These are phyloP conservation scores for Cynoglossus semilaevis DNA, from an alignment of 2,113 vertebrate species.

Conservation along the genomic window DNA sequence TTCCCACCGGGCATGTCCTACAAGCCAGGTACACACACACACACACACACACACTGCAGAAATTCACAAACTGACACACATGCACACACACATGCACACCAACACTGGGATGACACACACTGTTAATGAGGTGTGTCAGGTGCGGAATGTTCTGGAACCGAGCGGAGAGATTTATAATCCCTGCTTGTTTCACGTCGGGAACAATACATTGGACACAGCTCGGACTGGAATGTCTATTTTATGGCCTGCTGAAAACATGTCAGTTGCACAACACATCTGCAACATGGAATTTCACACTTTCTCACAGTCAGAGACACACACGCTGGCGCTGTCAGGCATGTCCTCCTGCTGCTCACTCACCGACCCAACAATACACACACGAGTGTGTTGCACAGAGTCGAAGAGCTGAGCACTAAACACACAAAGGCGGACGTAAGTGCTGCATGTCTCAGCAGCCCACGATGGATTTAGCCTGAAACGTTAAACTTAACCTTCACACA, in stretches of 20 bases:
- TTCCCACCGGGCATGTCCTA: conserved; percentile 94
- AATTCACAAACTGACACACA: background rate
- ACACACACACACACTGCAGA: background rate
- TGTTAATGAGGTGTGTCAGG: conserved; percentile 67
- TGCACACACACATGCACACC: conserved; percentile 3
- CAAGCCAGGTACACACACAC: conserved; percentile 85
- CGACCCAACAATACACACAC: background rate
- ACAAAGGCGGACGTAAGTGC: background rate
- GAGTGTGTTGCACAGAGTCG: background rate
- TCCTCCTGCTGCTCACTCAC: background rate
- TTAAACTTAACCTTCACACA: background rate
- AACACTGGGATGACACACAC: conserved; percentile 31
- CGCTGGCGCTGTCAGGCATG: background rate
- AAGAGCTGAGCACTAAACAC: background rate
- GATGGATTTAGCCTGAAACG: background rate
- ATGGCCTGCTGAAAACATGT: conserved; percentile 62
- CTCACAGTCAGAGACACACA: conserved; percentile 5
- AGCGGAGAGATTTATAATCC: conserved; percentile 66
- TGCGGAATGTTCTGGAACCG: conserved; percentile 65
- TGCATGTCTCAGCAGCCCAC: background rate
- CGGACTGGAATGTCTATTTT: conserved; percentile 66
- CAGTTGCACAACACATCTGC: conserved; percentile 61
- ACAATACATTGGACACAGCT: conserved; percentile 61
- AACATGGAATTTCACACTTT: conserved; percentile 52
- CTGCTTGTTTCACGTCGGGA: conserved; percentile 59